Percentiles rank a stretch among this genome's conserved stretches.
These are phyloP conservation scores for Drosophila parabipectinata DNA, from an alignment of 1,140 invertebrate genomes.

Conservation along the genomic window DNA sequence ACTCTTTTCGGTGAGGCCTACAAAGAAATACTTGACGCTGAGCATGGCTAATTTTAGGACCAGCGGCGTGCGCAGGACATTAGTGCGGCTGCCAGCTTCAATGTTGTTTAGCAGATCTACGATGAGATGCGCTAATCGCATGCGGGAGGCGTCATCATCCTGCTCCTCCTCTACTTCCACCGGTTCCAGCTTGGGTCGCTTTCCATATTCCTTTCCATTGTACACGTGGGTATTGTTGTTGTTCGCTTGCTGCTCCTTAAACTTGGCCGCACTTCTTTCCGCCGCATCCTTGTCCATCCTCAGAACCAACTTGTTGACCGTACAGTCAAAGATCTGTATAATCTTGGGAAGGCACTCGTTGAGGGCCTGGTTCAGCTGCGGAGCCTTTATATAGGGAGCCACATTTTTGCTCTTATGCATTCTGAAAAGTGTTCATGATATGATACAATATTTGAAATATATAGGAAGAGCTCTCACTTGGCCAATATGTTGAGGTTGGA, in stretches of 20 bases:
- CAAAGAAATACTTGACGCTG: conserved; percentile 90
- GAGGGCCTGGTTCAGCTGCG: conserved; percentile 55
- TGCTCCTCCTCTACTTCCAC: neutral
- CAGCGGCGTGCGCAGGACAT: conserved; percentile 59
- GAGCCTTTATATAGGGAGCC: conserved; percentile 57
- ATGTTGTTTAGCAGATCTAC: conserved; percentile 76
- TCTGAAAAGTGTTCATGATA: conserved; percentile 20
- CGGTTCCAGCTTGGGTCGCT: conserved; percentile 49
- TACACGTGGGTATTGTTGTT: conserved; percentile 55
- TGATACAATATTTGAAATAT: no score
- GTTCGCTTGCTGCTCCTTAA: conserved; percentile 44
- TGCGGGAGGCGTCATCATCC: conserved; percentile 35
- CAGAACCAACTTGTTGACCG: conserved; percentile 66
- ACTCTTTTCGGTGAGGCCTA: conserved; percentile 89
- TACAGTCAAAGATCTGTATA: conserved; percentile 78
- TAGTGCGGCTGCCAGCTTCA: conserved; percentile 62
- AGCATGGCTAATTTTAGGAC: conserved; percentile 87
- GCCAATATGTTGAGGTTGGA: conserved; percentile 70
- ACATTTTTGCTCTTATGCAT: conserved; percentile 72
- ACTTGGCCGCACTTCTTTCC: conserved; percentile 37
- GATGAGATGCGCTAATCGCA: conserved; percentile 71
- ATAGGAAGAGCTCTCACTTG: conserved; percentile 39
- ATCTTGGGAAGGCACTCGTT: conserved; percentile 79
- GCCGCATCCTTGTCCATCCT: conserved; percentile 65
- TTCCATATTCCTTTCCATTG: conserved; percentile 46